Conservation (phyloP, 2,113 vertebrate species). For the Chamaea fasciata region DNA sequence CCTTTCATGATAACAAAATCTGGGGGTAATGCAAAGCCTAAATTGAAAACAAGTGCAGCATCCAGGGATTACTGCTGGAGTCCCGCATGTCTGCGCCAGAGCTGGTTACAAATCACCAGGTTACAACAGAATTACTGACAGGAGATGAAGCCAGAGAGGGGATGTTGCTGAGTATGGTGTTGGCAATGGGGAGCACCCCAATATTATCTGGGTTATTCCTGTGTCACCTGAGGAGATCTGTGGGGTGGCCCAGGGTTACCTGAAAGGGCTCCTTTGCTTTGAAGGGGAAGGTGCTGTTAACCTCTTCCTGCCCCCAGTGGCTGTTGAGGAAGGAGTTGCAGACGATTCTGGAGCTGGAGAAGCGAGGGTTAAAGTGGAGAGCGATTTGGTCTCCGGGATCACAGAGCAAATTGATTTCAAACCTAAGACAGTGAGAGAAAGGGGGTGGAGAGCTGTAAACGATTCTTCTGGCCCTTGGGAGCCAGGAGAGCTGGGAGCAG, state of each 20-base stretch:
- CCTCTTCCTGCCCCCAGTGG: slow-evolving; percentile 76
- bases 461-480: fast-evolving
- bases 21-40: neutral
- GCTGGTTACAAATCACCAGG: neutral
- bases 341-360: slow-evolving; percentile 69
- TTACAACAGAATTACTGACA: neutral
- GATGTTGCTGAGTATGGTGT: neutral
- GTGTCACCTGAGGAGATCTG: neutral
- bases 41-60: neutral
- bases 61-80: neutral
- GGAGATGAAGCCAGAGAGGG: neutral
- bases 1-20: neutral
- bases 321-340: slow-evolving; percentile 75
- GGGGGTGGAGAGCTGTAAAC: fast-evolving
- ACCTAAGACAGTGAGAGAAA: slow-evolving; percentile 51
- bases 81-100: neutral
- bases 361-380: slow-evolving; percentile 79
- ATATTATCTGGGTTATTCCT: neutral
- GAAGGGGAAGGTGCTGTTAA: slow-evolving; percentile 69
- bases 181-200: neutral
- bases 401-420: slow-evolving; percentile 79
- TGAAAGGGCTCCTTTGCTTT: slow-evolving; percentile 73
- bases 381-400: slow-evolving; percentile 72
- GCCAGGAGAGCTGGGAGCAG: neutral
- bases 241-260: slow-evolving; percentile 48